phyloP scores from a whole-genome alignment of 2,888 invertebrate species.

The Lepidocyrtoides sp. region DNA sequence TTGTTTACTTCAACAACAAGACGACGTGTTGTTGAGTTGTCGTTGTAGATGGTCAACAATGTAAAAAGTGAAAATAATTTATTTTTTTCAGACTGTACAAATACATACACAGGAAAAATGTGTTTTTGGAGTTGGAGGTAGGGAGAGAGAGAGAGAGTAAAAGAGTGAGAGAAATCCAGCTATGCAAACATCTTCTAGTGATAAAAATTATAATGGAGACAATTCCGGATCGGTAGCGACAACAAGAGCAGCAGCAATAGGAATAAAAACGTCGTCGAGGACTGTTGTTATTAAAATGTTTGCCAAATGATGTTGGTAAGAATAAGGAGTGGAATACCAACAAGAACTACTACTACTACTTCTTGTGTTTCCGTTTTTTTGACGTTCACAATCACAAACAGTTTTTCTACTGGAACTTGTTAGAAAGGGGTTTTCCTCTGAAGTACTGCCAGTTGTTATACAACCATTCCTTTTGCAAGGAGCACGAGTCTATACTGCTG shows the following conservation, averaged over 20 bases:
- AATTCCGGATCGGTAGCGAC: neutral
- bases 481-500: no score
- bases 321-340: neutral
- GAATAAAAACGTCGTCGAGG: no score
- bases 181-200: constrained; percentile 29
- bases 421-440: neutral
- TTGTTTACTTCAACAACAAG: constrained; percentile 43
- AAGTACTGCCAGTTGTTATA: neutral
- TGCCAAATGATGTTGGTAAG: constrained; percentile 3
- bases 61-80: constrained; percentile 28
- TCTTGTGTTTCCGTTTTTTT: neutral
- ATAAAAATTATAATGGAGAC: neutral
- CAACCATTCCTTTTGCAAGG: no score
- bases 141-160: neutral
- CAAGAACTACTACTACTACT: neutral
- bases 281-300: constrained; percentile 28
- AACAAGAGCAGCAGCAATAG: neutral
- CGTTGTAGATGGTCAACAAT: constrained; percentile 21
- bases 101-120: neutral
- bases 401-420: neutral
- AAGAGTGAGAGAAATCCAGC: neutral
- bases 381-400: neutral
- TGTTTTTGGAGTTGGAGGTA: neutral
- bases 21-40: neutral
- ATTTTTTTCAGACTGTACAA: neutral